Percentiles rank a stretch among this genome's conserved stretches.
Conservation (phyloP, 2,888 invertebrate species). For the Furcula furcula region DNA sequence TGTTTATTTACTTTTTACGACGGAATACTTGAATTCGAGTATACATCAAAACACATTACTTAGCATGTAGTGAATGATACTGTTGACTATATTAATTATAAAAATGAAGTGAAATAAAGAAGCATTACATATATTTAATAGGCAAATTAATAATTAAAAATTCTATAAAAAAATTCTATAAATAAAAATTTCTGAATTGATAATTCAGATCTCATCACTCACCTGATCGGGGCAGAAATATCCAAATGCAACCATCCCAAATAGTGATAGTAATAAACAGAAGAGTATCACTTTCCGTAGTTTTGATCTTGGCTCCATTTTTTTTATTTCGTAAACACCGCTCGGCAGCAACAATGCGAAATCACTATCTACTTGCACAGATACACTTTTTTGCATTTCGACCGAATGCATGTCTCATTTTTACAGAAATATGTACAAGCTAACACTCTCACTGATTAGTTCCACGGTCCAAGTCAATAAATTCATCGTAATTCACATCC, state of each 20-base stretch:
- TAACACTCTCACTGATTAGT: conserved; percentile 52
- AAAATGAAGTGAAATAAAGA: too few species aligned
- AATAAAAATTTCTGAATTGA: too few species aligned
- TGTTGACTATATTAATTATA: too few species aligned
- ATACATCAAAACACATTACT: too few species aligned
- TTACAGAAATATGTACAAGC: conserved; percentile 58
- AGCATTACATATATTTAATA: too few species aligned
- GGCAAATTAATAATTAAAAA: too few species aligned
- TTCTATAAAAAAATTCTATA: too few species aligned
- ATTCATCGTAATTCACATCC: conserved; percentile 46
- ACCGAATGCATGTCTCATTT: conserved; percentile 81
- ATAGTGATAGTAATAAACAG: conserved; percentile 90
- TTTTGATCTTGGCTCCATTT: conserved; percentile 92
- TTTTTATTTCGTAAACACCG: conserved; percentile 90
- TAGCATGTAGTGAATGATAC: too few species aligned
- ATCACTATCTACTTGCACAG: conserved; percentile 92
- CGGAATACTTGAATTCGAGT: too few species aligned
- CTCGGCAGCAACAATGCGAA: conserved; percentile 89
- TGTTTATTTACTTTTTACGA: too few species aligned
- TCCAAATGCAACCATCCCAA: conserved; percentile 94
- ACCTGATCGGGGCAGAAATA: conserved; percentile 95
- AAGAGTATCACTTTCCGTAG: conserved; percentile 90
- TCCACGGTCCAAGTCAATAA: conserved; percentile 36
- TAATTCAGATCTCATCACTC: too few species aligned
- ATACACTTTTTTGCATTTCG: conserved; percentile 88